A percentile compares a stretch with the other conserved stretches of the same genome.
phyloP scores from a whole-genome alignment of 2,797 vertebrate genomes.

The Cossypha dichroa region DNA sequence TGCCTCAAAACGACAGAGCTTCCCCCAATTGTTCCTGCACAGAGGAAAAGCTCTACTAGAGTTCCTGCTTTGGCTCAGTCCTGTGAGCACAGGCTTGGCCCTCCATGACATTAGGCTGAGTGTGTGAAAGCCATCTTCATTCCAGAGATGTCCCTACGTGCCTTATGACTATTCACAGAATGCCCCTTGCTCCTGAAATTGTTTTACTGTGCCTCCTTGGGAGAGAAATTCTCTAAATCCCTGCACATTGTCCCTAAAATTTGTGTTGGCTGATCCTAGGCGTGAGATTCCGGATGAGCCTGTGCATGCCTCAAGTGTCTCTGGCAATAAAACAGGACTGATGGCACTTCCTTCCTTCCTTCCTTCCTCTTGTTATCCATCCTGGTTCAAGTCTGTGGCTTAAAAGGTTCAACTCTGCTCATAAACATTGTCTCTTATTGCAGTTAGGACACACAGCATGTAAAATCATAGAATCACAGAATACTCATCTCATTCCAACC shows the following conservation, averaged over 20 bases:
- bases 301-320: background rate
- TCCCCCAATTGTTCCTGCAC: conserved; percentile 76
- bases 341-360: conserved; percentile 33
- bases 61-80: conserved; percentile 4
- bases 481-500: accelerated
- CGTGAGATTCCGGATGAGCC: background rate
- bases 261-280: background rate
- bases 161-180: background rate
- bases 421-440: background rate
- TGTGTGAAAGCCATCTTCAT: conserved; percentile 52
- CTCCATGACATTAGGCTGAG: background rate
- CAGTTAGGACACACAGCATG: background rate
- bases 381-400: background rate
- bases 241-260: background rate
- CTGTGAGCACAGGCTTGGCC: background rate
- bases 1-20: conserved; percentile 67
- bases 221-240: background rate
- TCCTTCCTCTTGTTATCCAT: background rate
- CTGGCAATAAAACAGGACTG: background rate
- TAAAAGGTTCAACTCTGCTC: background rate
- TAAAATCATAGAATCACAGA: background rate
- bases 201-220: background rate
- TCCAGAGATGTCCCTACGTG: conserved; percentile 21
- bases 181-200: background rate
- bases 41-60: conserved; percentile 65